Conservation (phyloP, 2,113 vertebrate species). For the Danionella cerebrum region DNA sequence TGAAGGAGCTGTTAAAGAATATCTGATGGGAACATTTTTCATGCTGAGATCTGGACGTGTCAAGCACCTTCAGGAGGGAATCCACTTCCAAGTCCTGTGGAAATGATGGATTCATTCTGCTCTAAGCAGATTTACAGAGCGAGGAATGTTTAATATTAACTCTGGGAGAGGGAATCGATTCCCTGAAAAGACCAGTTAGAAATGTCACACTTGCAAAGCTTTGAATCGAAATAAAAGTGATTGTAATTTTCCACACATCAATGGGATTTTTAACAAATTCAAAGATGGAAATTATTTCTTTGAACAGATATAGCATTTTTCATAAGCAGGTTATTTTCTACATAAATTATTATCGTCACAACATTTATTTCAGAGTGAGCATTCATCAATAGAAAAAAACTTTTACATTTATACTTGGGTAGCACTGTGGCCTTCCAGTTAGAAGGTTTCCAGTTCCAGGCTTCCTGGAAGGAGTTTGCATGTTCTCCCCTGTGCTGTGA, state of each 20-base stretch:
- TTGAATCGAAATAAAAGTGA: neutral
- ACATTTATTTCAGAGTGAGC: too few species aligned
- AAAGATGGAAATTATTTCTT: neutral
- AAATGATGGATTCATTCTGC: neutral
- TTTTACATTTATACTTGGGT: too few species aligned
- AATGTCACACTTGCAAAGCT: neutral
- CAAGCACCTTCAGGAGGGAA: slow-evolving; percentile 16
- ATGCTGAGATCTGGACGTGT: slow-evolving; percentile 22
- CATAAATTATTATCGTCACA: too few species aligned
- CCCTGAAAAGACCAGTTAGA: neutral
- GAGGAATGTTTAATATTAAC: neutral
- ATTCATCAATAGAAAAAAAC: too few species aligned
- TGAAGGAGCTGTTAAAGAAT: slow-evolving; percentile 21
- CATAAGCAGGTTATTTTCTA: too few species aligned
- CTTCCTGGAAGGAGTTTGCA: too few species aligned
- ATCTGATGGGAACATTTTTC: slow-evolving; percentile 30
- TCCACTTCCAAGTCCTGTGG: slow-evolving; percentile 3
- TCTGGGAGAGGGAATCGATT: neutral
- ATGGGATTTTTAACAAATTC: neutral
- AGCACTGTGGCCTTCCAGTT: too few species aligned
- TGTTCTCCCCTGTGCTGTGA: too few species aligned
- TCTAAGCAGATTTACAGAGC: neutral
- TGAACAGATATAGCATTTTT: too few species aligned
- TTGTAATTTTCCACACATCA: neutral
- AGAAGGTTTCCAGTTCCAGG: too few species aligned